Evolutionary conservation across 2,113 vertebrate species (phyloP), one percentile per base, ranked within the genome.

Genomic region (Seriola rivoliana): DNA sequence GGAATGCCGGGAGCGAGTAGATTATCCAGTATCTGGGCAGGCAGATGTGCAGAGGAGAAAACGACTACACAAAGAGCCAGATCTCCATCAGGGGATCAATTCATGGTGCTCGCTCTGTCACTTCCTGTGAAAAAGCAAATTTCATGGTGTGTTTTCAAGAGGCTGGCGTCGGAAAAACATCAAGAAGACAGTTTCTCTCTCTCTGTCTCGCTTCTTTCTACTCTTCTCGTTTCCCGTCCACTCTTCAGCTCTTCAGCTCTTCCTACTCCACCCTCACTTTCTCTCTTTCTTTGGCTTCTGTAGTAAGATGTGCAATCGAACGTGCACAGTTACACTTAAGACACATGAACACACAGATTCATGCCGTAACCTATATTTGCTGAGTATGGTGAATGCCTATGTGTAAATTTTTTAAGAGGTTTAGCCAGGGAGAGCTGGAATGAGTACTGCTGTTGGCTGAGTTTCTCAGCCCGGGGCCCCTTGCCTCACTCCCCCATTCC

Each of bases 1-100:
- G 92, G 88, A 89, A 93, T 88, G 85, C 89, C 64, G 91, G 83
- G 87, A 90, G 93, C 85, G 63, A 89, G 91, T 92, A 93, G 93
- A 95, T 95, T 94, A 95, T 94, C 92, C 93, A 89, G 85, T 94
- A 92, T 96, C 94, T 94, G 89, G 93, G 91, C 91, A 92, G 89
- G 89, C 94, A 95, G 93, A 94, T 95, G 93, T 88, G 64, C 84
- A 85, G 87, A 91, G 85, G 81, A 93, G 92, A 90, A 93, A 90
- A 92, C 85, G 75, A 89, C 91, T 77, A 80, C 89, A 93, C 90
- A 92, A 92, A 92, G 84, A 92, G 92, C 92, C 94, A 95, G 94
- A 93, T 94, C 93, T 95, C 88, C 94, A 94, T 93, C 93, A 90
- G 87, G 88, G 90, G 93, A 94, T 94, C 90, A 89, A 90, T 93